Percentiles rank a stretch among this genome's conserved stretches.
Conservation (phyloP, 2,888 invertebrate species). For the Philereme transversata region DNA sequence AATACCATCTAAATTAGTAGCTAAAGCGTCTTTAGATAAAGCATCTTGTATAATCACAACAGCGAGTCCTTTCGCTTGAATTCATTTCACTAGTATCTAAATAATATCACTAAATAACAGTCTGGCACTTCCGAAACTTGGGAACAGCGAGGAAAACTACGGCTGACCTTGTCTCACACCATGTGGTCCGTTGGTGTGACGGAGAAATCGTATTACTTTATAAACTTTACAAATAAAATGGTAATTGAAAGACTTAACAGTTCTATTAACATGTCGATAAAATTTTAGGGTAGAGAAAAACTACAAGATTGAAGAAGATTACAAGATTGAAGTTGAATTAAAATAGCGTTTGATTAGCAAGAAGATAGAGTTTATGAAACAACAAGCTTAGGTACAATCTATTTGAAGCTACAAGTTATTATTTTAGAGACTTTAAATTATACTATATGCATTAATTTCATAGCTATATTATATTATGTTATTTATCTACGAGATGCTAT, state of each 20-base stretch:
- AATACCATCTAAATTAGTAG: conserved; percentile 74
- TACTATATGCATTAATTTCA: neutral
- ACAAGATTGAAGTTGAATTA: neutral
- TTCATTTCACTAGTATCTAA: conserved; percentile 76
- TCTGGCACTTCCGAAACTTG: conserved; percentile 81
- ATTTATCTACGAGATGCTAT: neutral
- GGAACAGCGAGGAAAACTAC: conserved; percentile 81
- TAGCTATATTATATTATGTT: neutral
- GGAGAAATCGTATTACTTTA: conserved; percentile 67
- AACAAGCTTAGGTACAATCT: neutral
- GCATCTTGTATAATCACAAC: conserved; percentile 82
- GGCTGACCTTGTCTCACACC: conserved; percentile 77
- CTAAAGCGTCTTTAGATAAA: conserved; percentile 82
- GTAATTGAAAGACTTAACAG: neutral
- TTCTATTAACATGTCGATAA: neutral
- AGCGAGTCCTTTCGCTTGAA: conserved; percentile 60
- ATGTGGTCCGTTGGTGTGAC: conserved; percentile 61
- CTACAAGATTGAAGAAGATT: neutral
- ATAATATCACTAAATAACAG: conserved; percentile 77
- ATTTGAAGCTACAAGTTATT: conserved; percentile 1
- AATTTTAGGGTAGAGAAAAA: neutral
- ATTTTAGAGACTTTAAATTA: neutral
- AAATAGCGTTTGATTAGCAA: neutral
- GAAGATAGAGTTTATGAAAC: neutral
- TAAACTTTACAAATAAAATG: neutral